Evolutionary conservation across 2,113 vertebrate genomes (phyloP).

Genomic region (Tretioscincus oriximinensis): DNA sequence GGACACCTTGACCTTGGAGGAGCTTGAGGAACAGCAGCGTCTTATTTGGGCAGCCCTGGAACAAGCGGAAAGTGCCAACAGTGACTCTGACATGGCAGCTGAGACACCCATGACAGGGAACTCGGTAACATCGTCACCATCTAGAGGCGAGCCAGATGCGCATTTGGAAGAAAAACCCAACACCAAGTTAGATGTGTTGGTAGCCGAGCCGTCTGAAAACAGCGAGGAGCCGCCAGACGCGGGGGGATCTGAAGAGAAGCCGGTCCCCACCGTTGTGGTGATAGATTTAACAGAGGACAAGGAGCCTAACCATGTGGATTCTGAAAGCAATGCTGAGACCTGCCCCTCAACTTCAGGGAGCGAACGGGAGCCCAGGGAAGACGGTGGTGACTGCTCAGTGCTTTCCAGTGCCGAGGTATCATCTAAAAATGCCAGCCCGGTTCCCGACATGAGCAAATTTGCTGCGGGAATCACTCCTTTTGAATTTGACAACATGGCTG

Average conservation of each 20-base stretch:
- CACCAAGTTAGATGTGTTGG: conserved; percentile 43
- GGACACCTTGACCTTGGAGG: conserved; percentile 89
- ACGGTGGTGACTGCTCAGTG: not conserved
- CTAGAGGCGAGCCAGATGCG: conserved; percentile 69
- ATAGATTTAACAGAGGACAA: conserved; percentile 38
- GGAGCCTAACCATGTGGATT: not conserved
- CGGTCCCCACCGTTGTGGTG: not conserved
- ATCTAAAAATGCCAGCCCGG: conserved; percentile 58
- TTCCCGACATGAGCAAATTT: conserved; percentile 93
- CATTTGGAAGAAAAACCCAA: conserved; percentile 47
- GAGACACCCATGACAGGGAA: conserved; percentile 81
- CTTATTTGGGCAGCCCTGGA: conserved; percentile 90
- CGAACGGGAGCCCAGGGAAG: conserved; percentile 28
- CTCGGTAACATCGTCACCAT: conserved; percentile 79
- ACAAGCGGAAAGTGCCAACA: conserved; percentile 83
- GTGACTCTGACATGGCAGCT: conserved; percentile 82
- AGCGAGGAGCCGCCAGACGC: conserved; percentile 16
- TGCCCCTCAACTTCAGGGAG: conserved; percentile 1
- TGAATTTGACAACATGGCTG: conserved; percentile 92
- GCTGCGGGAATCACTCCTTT: conserved; percentile 91
- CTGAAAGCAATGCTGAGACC: not conserved
- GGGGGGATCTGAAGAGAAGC: not conserved
- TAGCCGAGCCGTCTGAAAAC: not conserved
- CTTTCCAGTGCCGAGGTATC: conserved; percentile 17
- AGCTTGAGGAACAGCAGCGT: conserved; percentile 94